Conservation (phyloP, 2,797 vertebrate genomes). For the Falco naumanni region DNA sequence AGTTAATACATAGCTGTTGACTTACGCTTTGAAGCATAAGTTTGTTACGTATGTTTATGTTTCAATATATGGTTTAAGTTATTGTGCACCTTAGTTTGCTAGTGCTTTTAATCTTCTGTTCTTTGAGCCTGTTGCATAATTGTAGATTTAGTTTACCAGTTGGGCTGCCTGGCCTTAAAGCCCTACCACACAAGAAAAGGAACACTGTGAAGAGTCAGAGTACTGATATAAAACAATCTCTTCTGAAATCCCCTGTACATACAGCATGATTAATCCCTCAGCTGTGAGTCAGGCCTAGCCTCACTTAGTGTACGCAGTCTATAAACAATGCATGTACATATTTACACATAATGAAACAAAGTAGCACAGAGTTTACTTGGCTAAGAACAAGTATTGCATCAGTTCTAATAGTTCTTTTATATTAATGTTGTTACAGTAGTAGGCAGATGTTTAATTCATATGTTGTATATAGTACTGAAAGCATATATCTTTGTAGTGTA, state of each 20-base stretch:
- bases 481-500: background rate
- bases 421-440: background rate
- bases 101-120: background rate
- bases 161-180: background rate
- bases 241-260: background rate
- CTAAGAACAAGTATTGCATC: constrained; percentile 30
- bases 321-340: background rate
- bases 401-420: constrained; percentile 14
- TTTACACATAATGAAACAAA: constrained; percentile 32
- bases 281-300: constrained; percentile 13
- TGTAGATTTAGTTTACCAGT: background rate
- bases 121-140: background rate
- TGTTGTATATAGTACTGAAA: background rate
- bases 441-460: constrained; percentile 43
- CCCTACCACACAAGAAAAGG: background rate
- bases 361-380: constrained; percentile 1
- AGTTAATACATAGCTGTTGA: background rate
- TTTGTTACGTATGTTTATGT: background rate
- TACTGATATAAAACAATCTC: background rate
- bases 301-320: background rate
- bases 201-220: background rate
- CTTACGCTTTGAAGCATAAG: background rate
- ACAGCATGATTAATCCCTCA: constrained; percentile 22
- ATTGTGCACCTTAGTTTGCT: background rate
- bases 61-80: background rate